These are phyloP conservation scores for Leptodirus hochenwartii DNA, from an alignment of 2,888 invertebrate species.

Conservation along the genomic window DNA sequence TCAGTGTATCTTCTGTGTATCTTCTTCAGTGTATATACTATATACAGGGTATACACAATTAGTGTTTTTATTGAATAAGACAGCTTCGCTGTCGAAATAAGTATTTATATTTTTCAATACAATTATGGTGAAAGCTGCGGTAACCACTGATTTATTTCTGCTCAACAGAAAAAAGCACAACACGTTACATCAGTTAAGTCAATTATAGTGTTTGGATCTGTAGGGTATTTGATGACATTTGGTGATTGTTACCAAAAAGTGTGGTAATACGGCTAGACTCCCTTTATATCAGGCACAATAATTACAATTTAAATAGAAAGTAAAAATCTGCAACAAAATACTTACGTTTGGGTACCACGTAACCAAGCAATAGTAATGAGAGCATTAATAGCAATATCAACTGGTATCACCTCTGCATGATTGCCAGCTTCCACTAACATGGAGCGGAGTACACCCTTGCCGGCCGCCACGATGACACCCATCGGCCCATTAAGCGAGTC, in stretches of 20 bases:
- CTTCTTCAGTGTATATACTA: no score
- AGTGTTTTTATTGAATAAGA: no score
- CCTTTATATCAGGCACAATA: not conserved
- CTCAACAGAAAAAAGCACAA: no score
- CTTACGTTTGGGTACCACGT: not conserved
- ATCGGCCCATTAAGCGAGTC: conserved; percentile 11
- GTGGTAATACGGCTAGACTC: not conserved
- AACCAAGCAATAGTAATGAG: conserved; percentile 34
- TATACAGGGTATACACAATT: no score
- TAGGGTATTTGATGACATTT: not conserved
- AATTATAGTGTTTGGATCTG: not conserved
- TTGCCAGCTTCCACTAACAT: conserved; percentile 11
- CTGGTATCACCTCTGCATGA: conserved; percentile 10
- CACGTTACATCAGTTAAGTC: conserved; percentile 3
- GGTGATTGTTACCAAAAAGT: not conserved
- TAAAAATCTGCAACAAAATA: not conserved
- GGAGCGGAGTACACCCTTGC: conserved; percentile 11
- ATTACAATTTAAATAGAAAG: not conserved
- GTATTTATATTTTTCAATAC: no score
- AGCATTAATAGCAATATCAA: conserved; percentile 12
- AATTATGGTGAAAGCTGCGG: no score
- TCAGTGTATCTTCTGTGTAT: no score
- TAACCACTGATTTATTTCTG: no score
- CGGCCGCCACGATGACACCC: conserved; percentile 10
- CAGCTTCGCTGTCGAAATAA: no score